Evolutionary conservation across 2,888 invertebrate genomes (phyloP).

Genomic region (Alitta virens): DNA sequence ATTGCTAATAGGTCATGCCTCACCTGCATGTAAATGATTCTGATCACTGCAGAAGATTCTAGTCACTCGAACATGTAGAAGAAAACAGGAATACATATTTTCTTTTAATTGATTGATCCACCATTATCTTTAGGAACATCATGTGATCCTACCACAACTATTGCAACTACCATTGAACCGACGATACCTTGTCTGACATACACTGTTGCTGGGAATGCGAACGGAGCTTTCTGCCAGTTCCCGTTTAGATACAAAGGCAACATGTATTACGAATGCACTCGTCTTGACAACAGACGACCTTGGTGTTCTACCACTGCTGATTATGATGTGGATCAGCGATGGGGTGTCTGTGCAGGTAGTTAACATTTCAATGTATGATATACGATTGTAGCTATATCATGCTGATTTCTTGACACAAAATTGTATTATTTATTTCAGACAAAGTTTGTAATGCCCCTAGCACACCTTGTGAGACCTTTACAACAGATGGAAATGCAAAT

Average conservation of each 20-base stretch:
- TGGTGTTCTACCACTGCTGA: slow-evolving; percentile 15
- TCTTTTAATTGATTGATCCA: too few species aligned
- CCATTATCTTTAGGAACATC: neutral
- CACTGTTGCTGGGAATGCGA: neutral
- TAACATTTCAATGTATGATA: neutral
- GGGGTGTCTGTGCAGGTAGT: neutral
- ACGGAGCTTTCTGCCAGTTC: neutral
- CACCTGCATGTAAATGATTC: too few species aligned
- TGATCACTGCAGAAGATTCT: too few species aligned
- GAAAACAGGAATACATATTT: too few species aligned
- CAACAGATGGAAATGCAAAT: neutral
- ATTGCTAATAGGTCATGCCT: too few species aligned
- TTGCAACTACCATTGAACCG: neutral
- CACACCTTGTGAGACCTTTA: neutral
- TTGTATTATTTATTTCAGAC: too few species aligned
- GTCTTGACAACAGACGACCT: neutral
- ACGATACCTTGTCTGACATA: neutral
- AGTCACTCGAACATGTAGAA: too few species aligned
- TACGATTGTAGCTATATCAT: too few species aligned
- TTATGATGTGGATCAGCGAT: slow-evolving; percentile 4
- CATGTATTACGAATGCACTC: neutral
- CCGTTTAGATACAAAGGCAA: neutral
- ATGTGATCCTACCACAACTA: neutral
- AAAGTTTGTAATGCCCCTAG: neutral
- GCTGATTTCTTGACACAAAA: too few species aligned